Evolutionary conservation across 1,140 invertebrate genomes (phyloP), one percentile per base, ranked within the genome.

Genomic region (Plodia interpunctella): DNA sequence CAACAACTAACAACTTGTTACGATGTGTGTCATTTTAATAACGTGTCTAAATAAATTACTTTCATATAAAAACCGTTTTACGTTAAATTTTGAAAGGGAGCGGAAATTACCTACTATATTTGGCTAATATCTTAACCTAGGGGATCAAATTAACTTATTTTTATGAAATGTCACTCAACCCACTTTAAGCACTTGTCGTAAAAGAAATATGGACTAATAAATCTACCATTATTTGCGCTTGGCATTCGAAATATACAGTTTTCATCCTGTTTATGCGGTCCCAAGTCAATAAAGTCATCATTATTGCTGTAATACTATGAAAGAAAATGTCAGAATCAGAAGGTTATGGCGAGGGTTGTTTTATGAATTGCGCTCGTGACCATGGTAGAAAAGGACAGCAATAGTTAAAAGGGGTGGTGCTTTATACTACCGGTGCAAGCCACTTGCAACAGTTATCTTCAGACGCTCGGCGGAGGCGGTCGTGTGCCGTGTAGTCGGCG

Each of bases 361-460:
- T 65, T 68, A 65, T 73, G 72, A 76, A 80, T 68, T 60, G 59
- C 60, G 66, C 50, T 62, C 60, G 61, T 56, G 59, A 25, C 55
- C 2, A 25, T 63, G 49, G 61, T 59, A 21, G 79, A 85, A 75
- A 80, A 80, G 74, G 81, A 84, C 58, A 69, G 73, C 65, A 57
- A 70, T 75, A 78, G 60, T 20, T 28, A 67, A 75, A 71, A 68
- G 69, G 79, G 83, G 76, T 83, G 83, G 78, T 64, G 70, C 73
- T 59, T 61, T 57, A 56, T 35, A 25, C 51, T 56, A 64, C 65
- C 63, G 70, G 59, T 75, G 74, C 66, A 78, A 59, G 62, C 59
- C 59, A 61, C 61, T 71, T 77, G 76, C 81, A 78, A 67, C 71
- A 88, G 86, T 88, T 75, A 72, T 67, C 72, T 65, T 55, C 52